Base-by-base conservation (phyloP, 1,140 invertebrate genomes). In the Stegodyphus mimosarum region DNA sequence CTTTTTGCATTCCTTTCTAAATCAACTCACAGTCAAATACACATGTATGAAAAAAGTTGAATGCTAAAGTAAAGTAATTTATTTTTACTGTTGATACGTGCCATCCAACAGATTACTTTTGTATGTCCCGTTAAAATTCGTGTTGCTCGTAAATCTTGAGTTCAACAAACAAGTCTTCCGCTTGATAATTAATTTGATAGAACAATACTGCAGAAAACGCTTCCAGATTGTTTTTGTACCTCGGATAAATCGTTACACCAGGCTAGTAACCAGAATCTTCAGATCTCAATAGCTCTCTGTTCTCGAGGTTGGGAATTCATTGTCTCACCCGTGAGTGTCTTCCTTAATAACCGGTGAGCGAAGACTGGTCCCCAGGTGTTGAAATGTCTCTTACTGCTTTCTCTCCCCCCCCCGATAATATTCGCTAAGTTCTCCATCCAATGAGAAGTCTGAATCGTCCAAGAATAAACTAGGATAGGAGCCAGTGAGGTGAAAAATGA, bases 401-500 rank as follows among this genome's bases (percentile, higher is more conserved):
- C 33, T 33, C 3, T 72, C 53, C 66, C 60, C 67, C 9, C 70
- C 50, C 70, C 51, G 53, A 75, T 48, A 84, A 84, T 76, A 67
- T 76, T 51, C 71, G 10, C 52, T 73, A 15, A 51, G 33, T 51
- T 81, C 50, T 74, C 51, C 60, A 73, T 6, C 80, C 80, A 83
- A 83, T 83, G 51, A 66, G 53, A 83, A 50, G 55, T 50, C 11
- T 49, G 48, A 64, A 51, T 17, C 49, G 49, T 48, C 81, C 72
- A 50, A 76, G 73, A 84, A 84, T 75, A 84, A 75, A 66, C 81
- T 60, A 63, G 81, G 81, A 67, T 69, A 48, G 73, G 53, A 81
- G 78, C 78, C 78, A 81, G 78, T 83, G 52, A 81, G 80, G 80
- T 73, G 80, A 83, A 33, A 69, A 84, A 84, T 81, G 71, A 72